phyloP scores from a whole-genome alignment of 2,113 vertebrate species.

The Danio rerio region DNA sequence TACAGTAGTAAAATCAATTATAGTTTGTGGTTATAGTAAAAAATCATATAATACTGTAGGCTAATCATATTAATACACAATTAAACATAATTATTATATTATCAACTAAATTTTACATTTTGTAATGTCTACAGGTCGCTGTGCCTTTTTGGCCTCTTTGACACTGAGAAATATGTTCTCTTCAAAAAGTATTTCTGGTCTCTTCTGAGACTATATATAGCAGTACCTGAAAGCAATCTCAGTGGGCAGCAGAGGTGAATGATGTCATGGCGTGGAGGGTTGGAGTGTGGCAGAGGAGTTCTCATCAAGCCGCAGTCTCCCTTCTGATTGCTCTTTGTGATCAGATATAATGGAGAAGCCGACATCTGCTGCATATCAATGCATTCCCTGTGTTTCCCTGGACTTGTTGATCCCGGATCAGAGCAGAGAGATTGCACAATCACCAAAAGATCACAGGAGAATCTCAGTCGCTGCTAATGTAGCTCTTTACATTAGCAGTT shows the following conservation, averaged over 20 bases:
- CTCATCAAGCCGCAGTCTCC: conserved; percentile 40
- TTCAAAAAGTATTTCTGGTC: not conserved
- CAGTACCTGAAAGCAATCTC: conserved; percentile 27
- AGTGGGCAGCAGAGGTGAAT: conserved; percentile 18
- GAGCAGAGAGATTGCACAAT: conserved; percentile 29
- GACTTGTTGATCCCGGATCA: not conserved
- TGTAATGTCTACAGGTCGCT: not conserved
- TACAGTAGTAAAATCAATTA: not conserved
- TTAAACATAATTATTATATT: not conserved
- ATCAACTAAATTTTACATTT: not conserved
- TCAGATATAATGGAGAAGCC: conserved; percentile 45
- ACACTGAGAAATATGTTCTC: not conserved
- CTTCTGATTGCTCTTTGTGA: conserved; percentile 51
- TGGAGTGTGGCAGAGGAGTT: conserved; percentile 38
- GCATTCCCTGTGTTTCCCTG: not conserved
- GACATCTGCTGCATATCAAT: conserved; percentile 42
- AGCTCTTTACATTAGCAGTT: conserved; percentile 21
- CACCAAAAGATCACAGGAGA: conserved; percentile 14
- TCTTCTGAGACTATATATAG: conserved; percentile 8
- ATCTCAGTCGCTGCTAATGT: not conserved
- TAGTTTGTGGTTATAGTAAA: not conserved
- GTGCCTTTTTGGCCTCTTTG: not conserved
- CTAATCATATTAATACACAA: not conserved
- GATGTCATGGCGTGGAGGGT: conserved; percentile 41
- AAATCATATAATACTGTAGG: not conserved